These are phyloP conservation scores for Pedetes capensis DNA, from an alignment of 2,113 vertebrate species.

Conservation along the genomic window DNA sequence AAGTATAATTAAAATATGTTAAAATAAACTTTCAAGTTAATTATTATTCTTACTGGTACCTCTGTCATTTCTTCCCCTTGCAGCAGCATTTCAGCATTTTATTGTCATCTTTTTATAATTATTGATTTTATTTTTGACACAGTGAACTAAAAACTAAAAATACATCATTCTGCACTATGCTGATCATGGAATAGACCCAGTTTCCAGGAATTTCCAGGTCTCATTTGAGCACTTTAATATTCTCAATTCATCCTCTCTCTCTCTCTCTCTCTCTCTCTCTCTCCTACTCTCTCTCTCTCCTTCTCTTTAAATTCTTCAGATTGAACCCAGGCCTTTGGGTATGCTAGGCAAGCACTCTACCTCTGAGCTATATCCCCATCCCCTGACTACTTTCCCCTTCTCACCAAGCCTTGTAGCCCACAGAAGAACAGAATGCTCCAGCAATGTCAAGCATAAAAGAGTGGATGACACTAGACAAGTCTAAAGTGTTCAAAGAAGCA, in stretches of 20 bases:
- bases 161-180: not conserved
- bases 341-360: too few species aligned
- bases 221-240: not conserved
- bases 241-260: not conserved
- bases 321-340: not conserved
- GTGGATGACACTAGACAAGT: not conserved
- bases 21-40: not conserved
- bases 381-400: not conserved
- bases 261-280: not conserved
- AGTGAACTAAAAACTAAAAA: conserved; percentile 23
- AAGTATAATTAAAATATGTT: not conserved
- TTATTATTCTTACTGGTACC: not conserved
- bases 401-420: not conserved
- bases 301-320: too few species aligned
- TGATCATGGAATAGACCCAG: not conserved
- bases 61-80: not conserved
- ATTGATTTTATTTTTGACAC: not conserved
- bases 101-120: not conserved
- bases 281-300: not conserved
- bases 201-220: not conserved
- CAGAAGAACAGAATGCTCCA: not conserved
- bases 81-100: not conserved
- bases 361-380: not conserved
- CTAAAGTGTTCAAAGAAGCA: not conserved
- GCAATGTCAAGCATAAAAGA: not conserved